phyloP scores from a whole-genome alignment of 2,797 vertebrate genomes.

The Rousettus madagascariensis region DNA sequence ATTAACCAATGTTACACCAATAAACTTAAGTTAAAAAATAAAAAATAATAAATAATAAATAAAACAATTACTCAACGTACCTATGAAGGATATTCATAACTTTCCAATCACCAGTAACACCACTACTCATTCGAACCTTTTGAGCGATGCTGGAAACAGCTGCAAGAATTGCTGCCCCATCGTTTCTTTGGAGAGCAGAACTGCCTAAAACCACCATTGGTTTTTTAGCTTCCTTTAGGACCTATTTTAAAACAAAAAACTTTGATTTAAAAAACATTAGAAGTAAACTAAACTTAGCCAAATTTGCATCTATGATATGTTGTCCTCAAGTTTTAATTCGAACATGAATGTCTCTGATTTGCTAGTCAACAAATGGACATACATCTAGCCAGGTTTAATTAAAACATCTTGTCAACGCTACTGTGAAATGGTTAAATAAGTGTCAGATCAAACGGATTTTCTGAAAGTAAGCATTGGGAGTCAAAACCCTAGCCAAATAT shows the following conservation, averaged over 20 bases:
- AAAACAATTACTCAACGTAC: slow-evolving; percentile 78
- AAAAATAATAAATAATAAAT: too few relatives aligned
- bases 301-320: background rate
- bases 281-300: background rate
- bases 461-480: background rate
- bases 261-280: background rate
- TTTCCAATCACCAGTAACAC: slow-evolving; percentile 92
- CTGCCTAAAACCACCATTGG: slow-evolving; percentile 96
- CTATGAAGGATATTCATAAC: slow-evolving; percentile 94
- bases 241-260: slow-evolving; percentile 81
- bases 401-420: background rate
- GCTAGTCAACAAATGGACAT: background rate
- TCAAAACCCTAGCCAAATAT: background rate
- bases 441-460: slow-evolving; percentile 4
- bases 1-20: too few relatives aligned
- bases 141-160: slow-evolving; percentile 92
- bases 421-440: background rate
- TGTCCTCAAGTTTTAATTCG: background rate
- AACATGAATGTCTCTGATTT: background rate
- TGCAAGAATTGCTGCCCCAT: slow-evolving; percentile 92
- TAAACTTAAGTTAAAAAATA: too few relatives aligned
- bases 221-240: slow-evolving; percentile 89
- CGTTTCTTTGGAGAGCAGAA: slow-evolving; percentile 91
- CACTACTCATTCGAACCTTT: slow-evolving; percentile 89
- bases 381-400: background rate